Conservation (phyloP, 2,113 vertebrate genomes). For the Rostratula benghalensis region DNA sequence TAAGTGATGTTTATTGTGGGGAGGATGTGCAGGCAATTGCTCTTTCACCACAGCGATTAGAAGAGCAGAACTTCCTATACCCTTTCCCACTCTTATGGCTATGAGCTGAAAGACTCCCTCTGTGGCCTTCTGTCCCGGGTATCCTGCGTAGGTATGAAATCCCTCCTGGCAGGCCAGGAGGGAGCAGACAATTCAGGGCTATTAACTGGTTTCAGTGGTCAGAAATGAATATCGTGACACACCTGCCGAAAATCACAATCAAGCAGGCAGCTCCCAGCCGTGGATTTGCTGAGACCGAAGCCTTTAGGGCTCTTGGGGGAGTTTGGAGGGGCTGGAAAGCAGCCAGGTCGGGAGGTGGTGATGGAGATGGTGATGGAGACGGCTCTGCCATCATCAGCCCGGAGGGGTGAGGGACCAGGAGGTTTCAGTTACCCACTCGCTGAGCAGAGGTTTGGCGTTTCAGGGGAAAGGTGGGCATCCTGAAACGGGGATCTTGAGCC, state of each 20-base stretch:
- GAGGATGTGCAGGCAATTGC: neutral
- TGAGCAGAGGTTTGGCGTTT: neutral
- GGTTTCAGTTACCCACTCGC: accelerated
- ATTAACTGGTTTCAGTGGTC: neutral
- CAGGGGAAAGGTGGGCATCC: neutral
- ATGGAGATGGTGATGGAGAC: neutral
- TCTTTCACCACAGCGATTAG: neutral
- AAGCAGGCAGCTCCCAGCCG: neutral
- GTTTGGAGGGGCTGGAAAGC: neutral
- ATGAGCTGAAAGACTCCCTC: neutral
- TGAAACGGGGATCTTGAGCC: accelerated
- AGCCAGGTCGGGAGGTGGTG: neutral
- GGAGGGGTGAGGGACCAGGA: accelerated
- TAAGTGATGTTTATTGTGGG: neutral
- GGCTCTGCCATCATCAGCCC: neutral
- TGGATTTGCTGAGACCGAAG: neutral
- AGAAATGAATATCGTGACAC: neutral
- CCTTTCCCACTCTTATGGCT: neutral
- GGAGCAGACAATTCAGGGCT: neutral
- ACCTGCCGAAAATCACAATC: neutral
- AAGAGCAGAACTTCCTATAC: neutral
- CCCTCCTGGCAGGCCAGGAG: neutral
- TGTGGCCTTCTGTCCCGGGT: accelerated
- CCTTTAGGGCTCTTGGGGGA: neutral
- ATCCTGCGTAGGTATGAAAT: neutral